phyloP scores from a whole-genome alignment of 2,888 invertebrate species.

The Scaeva pyrastri region DNA sequence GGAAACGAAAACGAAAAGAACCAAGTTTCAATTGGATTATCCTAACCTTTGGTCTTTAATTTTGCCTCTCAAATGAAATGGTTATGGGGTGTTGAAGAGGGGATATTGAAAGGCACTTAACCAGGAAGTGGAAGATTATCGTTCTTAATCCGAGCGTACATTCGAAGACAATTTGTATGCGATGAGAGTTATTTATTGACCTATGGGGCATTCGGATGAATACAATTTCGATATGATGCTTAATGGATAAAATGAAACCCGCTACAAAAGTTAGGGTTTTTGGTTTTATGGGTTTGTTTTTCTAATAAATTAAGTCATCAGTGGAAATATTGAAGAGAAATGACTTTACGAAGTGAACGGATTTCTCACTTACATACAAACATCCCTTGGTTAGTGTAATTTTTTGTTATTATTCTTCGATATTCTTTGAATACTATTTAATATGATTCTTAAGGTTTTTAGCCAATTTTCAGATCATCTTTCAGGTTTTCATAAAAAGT shows the following conservation, averaged over 20 bases:
- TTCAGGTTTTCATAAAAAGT: too few relatives aligned
- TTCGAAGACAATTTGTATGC: conserved; percentile 38
- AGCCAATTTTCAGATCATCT: too few relatives aligned
- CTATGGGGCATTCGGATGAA: conserved; percentile 10
- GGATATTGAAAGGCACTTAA: conserved; percentile 35
- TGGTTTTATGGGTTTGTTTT: background rate
- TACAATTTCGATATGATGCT: background rate
- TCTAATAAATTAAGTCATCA: background rate
- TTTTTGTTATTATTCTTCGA: too few relatives aligned
- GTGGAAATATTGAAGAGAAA: background rate
- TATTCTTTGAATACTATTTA: too few relatives aligned
- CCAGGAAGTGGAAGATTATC: conserved; percentile 23
- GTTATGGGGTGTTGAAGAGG: conserved; percentile 38
- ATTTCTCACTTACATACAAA: too few relatives aligned
- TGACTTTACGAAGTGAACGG: too few relatives aligned
- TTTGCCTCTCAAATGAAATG: conserved; percentile 19
- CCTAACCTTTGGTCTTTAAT: conserved; percentile 41
- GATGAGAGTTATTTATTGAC: conserved; percentile 33
- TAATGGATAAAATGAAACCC: background rate
- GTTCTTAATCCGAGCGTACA: conserved; percentile 24
- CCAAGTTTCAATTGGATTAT: conserved; percentile 38
- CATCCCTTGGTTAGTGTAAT: too few relatives aligned
- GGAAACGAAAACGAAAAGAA: background rate
- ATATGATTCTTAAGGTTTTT: too few relatives aligned
- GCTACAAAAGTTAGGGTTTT: background rate